These are phyloP conservation scores for Schizotus pectinicornis DNA, from an alignment of 2,888 invertebrate species.

Conservation along the genomic window DNA sequence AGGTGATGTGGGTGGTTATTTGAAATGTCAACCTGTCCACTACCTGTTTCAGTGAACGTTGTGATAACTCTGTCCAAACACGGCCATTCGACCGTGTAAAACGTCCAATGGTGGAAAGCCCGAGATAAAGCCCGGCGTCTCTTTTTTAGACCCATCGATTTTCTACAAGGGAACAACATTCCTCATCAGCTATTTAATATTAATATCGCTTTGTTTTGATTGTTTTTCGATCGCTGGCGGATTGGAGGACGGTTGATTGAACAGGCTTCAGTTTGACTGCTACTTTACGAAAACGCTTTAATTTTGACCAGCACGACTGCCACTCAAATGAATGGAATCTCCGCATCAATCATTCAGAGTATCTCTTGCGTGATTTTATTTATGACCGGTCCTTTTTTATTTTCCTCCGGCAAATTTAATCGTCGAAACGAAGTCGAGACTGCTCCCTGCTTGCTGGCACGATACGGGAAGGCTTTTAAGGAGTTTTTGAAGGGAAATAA, in stretches of 20 bases:
- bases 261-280: not conserved
- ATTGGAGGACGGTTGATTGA: not conserved
- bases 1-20: conserved; percentile 10
- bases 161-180: conserved; percentile 1
- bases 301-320: too few species aligned
- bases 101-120: not conserved
- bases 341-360: conserved; percentile 1
- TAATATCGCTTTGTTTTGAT: conserved; percentile 7
- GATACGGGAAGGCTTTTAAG: too few species aligned
- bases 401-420: too few species aligned
- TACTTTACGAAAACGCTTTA: not conserved
- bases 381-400: not conserved
- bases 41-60: conserved; percentile 14
- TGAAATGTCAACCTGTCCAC: conserved; percentile 21
- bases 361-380: not conserved
- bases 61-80: conserved; percentile 13
- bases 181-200: conserved; percentile 7
- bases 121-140: conserved; percentile 3
- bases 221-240: conserved; percentile 4
- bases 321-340: not conserved
- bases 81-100: not conserved
- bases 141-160: conserved; percentile 11
- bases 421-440: too few species aligned
- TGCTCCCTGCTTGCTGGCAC: too few species aligned
- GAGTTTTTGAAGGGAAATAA: too few species aligned